phyloP scores from a whole-genome alignment of 1,140 invertebrate species.

The Anastrepha ludens region DNA sequence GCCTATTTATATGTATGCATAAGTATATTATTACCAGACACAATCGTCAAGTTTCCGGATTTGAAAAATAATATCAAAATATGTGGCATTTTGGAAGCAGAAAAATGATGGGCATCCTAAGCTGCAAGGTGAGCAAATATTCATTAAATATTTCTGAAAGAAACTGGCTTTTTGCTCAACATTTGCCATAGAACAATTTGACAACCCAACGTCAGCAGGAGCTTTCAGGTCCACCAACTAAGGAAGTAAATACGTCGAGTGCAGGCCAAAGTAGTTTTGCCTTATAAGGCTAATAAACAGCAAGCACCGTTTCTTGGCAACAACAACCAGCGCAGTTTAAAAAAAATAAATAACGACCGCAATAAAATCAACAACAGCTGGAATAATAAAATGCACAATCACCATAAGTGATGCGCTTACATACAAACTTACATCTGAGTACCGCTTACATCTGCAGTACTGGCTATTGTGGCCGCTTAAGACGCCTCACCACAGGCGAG shows the following conservation, averaged over 20 bases:
- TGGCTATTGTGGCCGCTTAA: background rate
- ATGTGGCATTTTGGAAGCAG: too few relatives aligned
- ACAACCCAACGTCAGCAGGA: background rate
- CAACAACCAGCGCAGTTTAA: background rate
- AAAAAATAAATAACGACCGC: background rate
- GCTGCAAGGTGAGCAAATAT: too few relatives aligned
- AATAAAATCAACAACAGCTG: background rate
- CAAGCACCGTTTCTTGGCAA: conserved; percentile 23
- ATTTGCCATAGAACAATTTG: background rate
- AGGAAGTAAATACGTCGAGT: background rate
- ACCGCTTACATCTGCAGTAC: background rate
- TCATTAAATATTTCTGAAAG: too few relatives aligned
- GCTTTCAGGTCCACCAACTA: too few relatives aligned
- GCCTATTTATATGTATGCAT: too few relatives aligned
- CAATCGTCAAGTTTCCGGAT: too few relatives aligned
- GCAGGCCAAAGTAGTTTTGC: background rate
- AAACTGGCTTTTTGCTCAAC: background rate
- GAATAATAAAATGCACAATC: background rate
- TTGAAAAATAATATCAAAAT: too few relatives aligned
- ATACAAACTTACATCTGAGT: background rate
- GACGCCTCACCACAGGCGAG: background rate
- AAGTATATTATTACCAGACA: too few relatives aligned
- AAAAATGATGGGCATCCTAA: too few relatives aligned
- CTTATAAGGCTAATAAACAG: conserved; percentile 26
- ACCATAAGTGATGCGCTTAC: background rate